phyloP scores from a whole-genome alignment of 2,113 vertebrate genomes.

The Pteronura brasiliensis region DNA sequence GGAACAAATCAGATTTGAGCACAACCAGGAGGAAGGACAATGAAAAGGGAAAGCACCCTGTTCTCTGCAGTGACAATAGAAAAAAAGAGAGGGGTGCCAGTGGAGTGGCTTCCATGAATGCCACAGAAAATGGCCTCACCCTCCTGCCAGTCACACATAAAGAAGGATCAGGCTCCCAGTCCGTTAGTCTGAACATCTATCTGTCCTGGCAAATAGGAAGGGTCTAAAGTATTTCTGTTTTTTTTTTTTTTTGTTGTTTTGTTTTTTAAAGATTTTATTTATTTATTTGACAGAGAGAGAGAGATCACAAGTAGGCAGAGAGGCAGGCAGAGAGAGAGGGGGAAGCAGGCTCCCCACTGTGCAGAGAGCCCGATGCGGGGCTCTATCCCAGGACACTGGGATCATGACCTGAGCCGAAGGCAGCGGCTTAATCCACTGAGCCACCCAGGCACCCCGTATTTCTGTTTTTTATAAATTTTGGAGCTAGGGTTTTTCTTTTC shows the following conservation, averaged over 20 bases:
- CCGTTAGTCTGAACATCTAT: not conserved
- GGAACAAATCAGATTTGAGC: not conserved
- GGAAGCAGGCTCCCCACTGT: too few species aligned
- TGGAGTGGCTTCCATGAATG: not conserved
- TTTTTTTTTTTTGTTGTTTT: too few species aligned
- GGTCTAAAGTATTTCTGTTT: not conserved
- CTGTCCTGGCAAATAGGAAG: not conserved
- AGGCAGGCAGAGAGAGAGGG: too few species aligned
- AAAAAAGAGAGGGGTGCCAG: not conserved
- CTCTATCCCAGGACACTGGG: too few species aligned
- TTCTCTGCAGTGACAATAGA: not conserved
- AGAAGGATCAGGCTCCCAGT: not conserved
- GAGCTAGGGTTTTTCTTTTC: not conserved
- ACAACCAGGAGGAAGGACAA: not conserved
- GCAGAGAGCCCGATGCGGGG: too few species aligned
- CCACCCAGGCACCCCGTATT: not conserved
- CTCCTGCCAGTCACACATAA: not conserved
- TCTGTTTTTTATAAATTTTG: not conserved
- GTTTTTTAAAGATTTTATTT: too few species aligned
- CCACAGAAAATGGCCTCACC: not conserved
- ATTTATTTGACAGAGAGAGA: too few species aligned
- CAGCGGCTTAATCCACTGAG: too few species aligned
- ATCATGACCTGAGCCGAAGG: too few species aligned
- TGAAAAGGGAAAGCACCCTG: not conserved
- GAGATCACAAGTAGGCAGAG: too few species aligned